Conservation (phyloP, 2,113 vertebrate species). For the Pycnonotus jocosus region DNA sequence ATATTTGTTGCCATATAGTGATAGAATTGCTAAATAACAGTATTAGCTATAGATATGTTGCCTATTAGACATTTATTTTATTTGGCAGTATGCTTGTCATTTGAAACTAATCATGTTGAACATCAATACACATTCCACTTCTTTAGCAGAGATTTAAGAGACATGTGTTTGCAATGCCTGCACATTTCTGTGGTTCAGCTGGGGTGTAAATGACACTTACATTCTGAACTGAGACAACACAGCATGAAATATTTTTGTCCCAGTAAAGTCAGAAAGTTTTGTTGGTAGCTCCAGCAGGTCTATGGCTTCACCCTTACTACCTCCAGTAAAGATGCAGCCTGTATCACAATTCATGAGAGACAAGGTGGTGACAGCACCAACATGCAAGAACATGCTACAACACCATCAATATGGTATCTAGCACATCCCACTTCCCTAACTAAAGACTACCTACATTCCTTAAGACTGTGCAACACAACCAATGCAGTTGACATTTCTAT, state of each 20-base stretch:
- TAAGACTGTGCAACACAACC: neutral
- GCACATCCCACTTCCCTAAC: neutral
- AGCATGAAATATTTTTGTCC: neutral
- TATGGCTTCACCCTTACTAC: neutral
- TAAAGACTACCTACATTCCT: neutral
- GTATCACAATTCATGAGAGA: neutral
- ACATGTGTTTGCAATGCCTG: neutral
- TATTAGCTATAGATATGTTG: neutral
- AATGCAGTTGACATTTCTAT: neutral
- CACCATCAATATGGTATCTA: neutral
- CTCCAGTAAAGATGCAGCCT: neutral
- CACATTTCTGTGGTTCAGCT: neutral
- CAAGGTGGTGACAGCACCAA: neutral
- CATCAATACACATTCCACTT: constrained; percentile 22
- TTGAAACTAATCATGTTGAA: constrained; percentile 36
- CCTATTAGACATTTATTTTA: neutral
- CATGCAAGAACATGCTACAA: neutral
- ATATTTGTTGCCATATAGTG: neutral
- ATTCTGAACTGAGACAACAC: neutral
- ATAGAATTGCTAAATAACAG: neutral
- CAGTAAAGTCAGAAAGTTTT: neutral
- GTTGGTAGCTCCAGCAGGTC: neutral
- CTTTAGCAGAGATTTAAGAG: neutral
- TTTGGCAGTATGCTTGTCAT: neutral
- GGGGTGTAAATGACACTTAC: neutral